Evolutionary conservation across 23 tunicate species (phyloP).

Genomic region (Halocynthia roretzi): DNA sequence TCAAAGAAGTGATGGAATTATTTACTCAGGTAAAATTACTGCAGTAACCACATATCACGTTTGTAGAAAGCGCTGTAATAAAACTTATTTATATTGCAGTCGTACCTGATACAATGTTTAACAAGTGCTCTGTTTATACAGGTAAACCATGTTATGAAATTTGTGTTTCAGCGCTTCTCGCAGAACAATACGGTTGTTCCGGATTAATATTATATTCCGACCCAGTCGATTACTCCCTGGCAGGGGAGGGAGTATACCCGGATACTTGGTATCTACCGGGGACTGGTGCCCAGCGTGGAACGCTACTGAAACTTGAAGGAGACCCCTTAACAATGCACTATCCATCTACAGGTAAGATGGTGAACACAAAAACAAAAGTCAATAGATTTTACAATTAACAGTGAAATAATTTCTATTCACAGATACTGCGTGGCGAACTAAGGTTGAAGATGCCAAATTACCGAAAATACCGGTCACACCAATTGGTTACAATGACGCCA

Average conservation of each 20-base stretch:
- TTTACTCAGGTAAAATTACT: no score
- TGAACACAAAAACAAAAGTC: not conserved
- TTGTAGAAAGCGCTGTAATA: no score
- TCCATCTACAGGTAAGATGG: constrained; percentile 44
- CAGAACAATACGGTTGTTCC: constrained; percentile 58
- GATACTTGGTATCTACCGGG: constrained; percentile 54
- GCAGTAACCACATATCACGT: no score
- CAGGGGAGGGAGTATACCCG: constrained; percentile 68
- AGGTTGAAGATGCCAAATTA: constrained; percentile 11
- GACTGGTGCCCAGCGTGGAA: constrained; percentile 81
- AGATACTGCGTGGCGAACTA: constrained; percentile 42
- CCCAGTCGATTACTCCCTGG: constrained; percentile 65
- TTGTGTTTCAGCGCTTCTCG: constrained; percentile 40
- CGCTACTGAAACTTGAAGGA: constrained; percentile 32
- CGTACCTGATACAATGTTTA: no score
- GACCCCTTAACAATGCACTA: constrained; percentile 74
- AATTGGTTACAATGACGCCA: constrained; percentile 63
- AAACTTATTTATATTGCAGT: no score
- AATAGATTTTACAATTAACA: not conserved
- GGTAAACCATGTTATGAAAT: no score
- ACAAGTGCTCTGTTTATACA: no score
- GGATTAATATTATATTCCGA: constrained; percentile 76
- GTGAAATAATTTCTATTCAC: not conserved
- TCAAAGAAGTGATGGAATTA: no score
- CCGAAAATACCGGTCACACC: constrained; percentile 79